These are phyloP conservation scores for Drosophila leontia DNA, from an alignment of 1,140 invertebrate genomes.

Conservation along the genomic window DNA sequence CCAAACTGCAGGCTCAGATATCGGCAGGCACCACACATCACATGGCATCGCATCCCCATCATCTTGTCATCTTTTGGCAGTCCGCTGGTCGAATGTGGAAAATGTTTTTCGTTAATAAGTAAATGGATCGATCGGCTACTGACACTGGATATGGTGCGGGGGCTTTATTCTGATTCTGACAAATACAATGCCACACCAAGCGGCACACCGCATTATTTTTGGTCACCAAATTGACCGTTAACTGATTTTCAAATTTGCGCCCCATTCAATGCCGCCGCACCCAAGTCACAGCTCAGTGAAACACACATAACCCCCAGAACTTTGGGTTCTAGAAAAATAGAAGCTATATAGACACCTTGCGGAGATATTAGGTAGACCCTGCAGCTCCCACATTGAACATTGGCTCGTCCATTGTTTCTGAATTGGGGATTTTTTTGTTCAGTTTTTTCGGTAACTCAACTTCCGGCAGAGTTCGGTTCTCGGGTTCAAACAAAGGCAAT, in stretches of 20 bases:
- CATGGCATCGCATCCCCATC: constrained; percentile 20
- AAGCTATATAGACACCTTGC: neutral
- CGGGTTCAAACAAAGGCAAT: constrained; percentile 69
- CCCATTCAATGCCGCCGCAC: constrained; percentile 51
- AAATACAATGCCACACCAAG: constrained; percentile 72
- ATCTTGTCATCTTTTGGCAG: constrained; percentile 51
- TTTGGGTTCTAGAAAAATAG: neutral
- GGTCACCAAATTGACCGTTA: constrained; percentile 75
- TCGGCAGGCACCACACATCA: constrained; percentile 19
- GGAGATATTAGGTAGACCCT: neutral
- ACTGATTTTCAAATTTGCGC: constrained; percentile 79
- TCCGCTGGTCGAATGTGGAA: constrained; percentile 29
- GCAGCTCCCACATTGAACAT: neutral
- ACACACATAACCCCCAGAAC: neutral
- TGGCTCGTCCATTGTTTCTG: neutral
- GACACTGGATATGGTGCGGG: neutral
- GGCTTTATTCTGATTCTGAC: neutral
- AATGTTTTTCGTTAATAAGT: constrained; percentile 52
- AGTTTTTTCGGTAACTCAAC: constrained; percentile 74
- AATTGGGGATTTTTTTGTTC: constrained; percentile 35
- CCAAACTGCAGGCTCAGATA: constrained; percentile 44
- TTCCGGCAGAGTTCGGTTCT: constrained; percentile 49
- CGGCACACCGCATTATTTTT: constrained; percentile 74
- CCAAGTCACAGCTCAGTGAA: constrained; percentile 60
- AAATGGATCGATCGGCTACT: constrained; percentile 47